phyloP scores from a whole-genome alignment of 2,797 vertebrate genomes.

The Malurus splendens region DNA sequence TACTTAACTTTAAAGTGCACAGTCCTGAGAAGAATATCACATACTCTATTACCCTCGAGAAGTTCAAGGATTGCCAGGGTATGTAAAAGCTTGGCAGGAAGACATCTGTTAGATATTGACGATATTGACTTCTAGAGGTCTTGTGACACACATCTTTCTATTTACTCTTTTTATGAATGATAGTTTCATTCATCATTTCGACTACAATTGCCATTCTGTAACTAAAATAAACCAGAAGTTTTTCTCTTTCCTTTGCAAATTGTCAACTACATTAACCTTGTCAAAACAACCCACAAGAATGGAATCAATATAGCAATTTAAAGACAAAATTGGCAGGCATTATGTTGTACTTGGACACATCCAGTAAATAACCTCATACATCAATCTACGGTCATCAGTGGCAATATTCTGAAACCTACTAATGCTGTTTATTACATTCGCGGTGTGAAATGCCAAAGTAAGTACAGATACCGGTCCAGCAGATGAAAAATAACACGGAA shows the following conservation, averaged over 20 bases:
- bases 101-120: not conserved
- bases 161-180: constrained; percentile 7
- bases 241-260: not conserved
- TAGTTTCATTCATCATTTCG: not conserved
- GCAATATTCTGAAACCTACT: not conserved
- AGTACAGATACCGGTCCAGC: not conserved
- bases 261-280: not conserved
- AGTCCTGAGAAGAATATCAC: not conserved
- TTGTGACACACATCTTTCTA: not conserved
- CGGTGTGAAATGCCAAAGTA: not conserved
- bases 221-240: not conserved
- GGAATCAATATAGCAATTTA: not conserved
- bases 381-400: not conserved
- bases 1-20: not conserved
- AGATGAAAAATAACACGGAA: not conserved
- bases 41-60: not conserved
- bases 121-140: not conserved
- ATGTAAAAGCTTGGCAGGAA: not conserved
- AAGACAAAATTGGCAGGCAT: not conserved
- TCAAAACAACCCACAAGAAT: not conserved
- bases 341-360: not conserved
- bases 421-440: not conserved
- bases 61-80: not conserved
- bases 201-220: not conserved
- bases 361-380: not conserved